Evolutionary conservation across 2,888 invertebrate genomes (phyloP), one percentile per base, ranked within the genome.

Genomic region (Acleris laterana): DNA sequence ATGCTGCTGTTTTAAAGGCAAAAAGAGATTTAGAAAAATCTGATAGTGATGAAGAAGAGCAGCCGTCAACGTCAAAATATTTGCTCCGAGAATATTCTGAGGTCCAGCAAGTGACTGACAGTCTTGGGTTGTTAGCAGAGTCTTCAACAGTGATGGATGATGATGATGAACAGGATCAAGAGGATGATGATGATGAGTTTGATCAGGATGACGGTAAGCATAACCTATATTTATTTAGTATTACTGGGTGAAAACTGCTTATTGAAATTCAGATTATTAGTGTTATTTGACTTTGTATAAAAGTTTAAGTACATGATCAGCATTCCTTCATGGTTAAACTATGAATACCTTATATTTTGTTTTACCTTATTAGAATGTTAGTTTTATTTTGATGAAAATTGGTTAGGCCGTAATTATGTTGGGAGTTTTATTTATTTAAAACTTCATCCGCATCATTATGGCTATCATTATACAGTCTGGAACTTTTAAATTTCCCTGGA

Each of bases 71-170:
- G 9, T 64, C 60, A 13, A 65, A 65, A 22, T 49, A 63, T 49
- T 22, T 46, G 17, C 59, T 55, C n/a, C 56, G 42, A 19, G 64
- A 65, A 28, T 49, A 25, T 0, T 60, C 64, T 69, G 82, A 83
- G 38, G 69, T 74, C 3, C 79, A 82, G 9, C 85, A 87, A 60
- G 73, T 82, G 2, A 74, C 83, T 0, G 93, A 93, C 63, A 88
- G 84, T 57, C 77, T 93, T 1, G 93, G 89, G 0, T 73, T 93
- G 16, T 69, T 93, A n/a, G 88, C 93, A 0, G 93, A 91, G 73
- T 87, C 88, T 0, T 83, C 82, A 0, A 79, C 87, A 25, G 75
- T 87, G 1, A 77, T 86, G 70, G 84, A 85, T 9, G 89, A 90
- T 69, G 89, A 90, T 63, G 88, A 90, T 32, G 88, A 89, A 2